Base-by-base conservation (phyloP, 2,888 invertebrate genomes). In the Falcaria lacertinaria region DNA sequence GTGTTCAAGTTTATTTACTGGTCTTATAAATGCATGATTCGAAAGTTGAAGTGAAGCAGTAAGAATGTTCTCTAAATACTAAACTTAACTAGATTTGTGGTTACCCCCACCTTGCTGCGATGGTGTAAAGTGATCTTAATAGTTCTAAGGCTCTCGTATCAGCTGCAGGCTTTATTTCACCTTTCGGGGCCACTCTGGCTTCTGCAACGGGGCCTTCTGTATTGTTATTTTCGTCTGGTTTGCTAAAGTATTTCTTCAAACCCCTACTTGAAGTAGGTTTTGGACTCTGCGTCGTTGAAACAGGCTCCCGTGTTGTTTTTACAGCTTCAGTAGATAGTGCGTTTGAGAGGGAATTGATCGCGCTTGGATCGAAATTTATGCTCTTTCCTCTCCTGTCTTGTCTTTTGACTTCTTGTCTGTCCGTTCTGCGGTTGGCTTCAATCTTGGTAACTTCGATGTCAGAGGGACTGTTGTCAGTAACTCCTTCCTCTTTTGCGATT, bases 141-240 rank as follows among this genome's bases (percentile, higher is more conserved):
- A 96, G 86, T 80, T 96, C 95, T 61, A 96, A 84, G 11, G 96
- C 96, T 74, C 96, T 91, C 15, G 93, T 92, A 65, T 96, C 96
- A 11, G 96, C 92, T 41, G 91, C 81, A 16, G 76, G 74, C 66
- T 89, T 89, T 1, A 70, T 48, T n/a, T 82, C 80, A 34, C 67
- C 44, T 58, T 64, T 49, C 4, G 70, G 53, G 1, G 81, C 71
- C n/a, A 76, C 65, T 50, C 85, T 78, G 1, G 88, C 87, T 63
- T 86, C 85, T 54, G 90, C 69, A 65, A 72, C 57, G 51, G 89
- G 78, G 68, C 68, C 57, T 36, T 90, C 89, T 19, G 13, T 14
- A 1, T 34, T 38, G 13, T 16, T 7, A 15, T 25, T 15, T 7
- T 40, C 15, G 7, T 64, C 77, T 15, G 78, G 69, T 8, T 72